Conservation (phyloP, 1,140 invertebrate genomes). For the Caerostris extrusa region DNA sequence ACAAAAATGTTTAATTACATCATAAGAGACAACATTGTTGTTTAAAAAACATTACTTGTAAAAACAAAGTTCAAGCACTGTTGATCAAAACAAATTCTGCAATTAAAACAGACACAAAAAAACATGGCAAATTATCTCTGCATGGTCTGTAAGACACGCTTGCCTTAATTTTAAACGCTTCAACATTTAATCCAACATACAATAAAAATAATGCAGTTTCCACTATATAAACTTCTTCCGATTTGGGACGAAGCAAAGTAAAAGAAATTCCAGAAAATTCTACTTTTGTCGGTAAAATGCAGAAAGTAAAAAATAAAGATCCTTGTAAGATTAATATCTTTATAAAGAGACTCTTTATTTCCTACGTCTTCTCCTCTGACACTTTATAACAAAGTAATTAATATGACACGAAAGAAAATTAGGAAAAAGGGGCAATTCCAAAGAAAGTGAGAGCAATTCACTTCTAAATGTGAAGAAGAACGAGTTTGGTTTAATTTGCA, state of each 20-base stretch:
- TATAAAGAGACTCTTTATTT: background rate
- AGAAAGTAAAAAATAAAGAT: background rate
- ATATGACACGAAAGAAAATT: background rate
- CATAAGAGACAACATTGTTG: too few species aligned
- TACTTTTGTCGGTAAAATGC: too few species aligned
- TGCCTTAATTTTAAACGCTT: background rate
- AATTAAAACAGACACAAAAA: too few species aligned
- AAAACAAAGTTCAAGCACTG: too few species aligned
- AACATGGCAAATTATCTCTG: too few species aligned
- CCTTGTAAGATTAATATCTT: background rate
- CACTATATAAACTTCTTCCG: background rate
- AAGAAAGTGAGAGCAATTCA: background rate
- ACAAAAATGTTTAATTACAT: too few species aligned
- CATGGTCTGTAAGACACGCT: background rate
- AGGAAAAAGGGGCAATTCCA: background rate
- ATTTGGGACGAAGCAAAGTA: background rate
- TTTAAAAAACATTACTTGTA: too few species aligned
- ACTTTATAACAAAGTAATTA: conserved; percentile 51
- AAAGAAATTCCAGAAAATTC: background rate
- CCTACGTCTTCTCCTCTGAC: background rate
- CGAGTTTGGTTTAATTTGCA: conserved; percentile 46
- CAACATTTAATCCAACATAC: background rate
- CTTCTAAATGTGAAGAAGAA: background rate
- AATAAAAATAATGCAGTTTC: background rate
- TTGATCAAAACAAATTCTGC: too few species aligned